Percentiles rank a stretch among this genome's conserved stretches.
Evolutionary conservation across 1,140 invertebrate species (phyloP).

Genomic region (Triops cancriformis): DNA sequence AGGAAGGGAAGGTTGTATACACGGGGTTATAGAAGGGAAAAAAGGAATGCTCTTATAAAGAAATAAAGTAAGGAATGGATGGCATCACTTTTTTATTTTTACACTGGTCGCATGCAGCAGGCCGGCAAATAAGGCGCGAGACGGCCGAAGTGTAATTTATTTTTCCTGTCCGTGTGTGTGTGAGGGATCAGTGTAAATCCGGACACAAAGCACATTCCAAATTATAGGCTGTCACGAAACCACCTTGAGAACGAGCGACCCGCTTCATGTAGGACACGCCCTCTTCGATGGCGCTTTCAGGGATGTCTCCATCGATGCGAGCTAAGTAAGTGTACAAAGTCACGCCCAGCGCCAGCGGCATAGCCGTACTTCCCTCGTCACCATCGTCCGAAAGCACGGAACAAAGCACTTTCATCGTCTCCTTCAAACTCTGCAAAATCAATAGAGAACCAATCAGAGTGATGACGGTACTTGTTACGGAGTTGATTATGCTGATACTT

Average conservation of each 20-base stretch:
- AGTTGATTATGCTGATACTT: neutral
- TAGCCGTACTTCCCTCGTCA: constrained; percentile 19
- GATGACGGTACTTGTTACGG: neutral
- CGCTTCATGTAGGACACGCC: constrained; percentile 20
- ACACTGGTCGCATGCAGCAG: neutral
- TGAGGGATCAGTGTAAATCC: constrained; percentile 16
- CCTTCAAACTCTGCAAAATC: constrained; percentile 20
- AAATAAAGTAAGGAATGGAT: neutral
- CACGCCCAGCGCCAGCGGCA: constrained; percentile 19
- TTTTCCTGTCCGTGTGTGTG: neutral
- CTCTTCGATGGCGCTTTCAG: constrained; percentile 15
- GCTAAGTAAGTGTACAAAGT: constrained; percentile 25
- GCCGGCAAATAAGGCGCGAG: neutral
- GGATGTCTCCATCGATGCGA: constrained; percentile 25
- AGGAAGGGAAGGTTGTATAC: neutral
- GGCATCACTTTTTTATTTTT: neutral
- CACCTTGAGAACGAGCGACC: constrained; percentile 21
- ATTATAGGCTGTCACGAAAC: constrained; percentile 21
- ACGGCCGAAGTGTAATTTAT: neutral
- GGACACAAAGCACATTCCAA: constrained; percentile 24
- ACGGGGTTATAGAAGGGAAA: too few species aligned
- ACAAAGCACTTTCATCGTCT: constrained; percentile 25
- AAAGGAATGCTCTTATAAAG: neutral
- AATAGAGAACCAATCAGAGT: constrained; percentile 10
- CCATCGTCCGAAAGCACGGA: constrained; percentile 6